These are phyloP conservation scores for Archips crataeganus DNA, from an alignment of 2,888 invertebrate species.

Conservation along the genomic window DNA sequence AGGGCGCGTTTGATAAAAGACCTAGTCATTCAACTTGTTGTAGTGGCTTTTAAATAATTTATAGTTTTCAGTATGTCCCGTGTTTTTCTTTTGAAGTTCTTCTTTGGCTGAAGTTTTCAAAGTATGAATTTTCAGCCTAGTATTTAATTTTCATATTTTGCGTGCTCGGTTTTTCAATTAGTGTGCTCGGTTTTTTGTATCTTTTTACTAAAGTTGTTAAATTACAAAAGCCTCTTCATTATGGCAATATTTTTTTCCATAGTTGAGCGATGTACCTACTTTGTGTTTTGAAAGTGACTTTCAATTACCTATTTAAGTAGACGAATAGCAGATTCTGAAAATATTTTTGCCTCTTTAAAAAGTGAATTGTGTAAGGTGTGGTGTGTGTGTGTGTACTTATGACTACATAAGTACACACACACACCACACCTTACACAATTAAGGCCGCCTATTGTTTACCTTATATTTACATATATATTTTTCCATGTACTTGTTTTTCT, in stretches of 20 bases:
- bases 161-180: conserved; percentile 25
- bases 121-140: conserved; percentile 23
- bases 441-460: no score
- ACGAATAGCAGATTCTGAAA: neutral
- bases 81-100: conserved; percentile 21
- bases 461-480: no score
- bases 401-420: no score
- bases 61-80: conserved; percentile 19
- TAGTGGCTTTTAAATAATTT: conserved; percentile 21
- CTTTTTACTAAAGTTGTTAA: conserved; percentile 33
- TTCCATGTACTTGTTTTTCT: no score
- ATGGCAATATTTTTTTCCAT: conserved; percentile 21
- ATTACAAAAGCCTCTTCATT: conserved; percentile 22
- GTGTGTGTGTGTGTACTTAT: no score
- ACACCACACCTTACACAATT: no score
- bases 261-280: conserved; percentile 5
- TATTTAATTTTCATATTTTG: conserved; percentile 26
- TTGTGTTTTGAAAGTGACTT: neutral
- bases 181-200: conserved; percentile 23
- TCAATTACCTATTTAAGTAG: neutral
- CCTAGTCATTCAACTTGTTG: conserved; percentile 19
- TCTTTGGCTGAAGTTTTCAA: conserved; percentile 16
- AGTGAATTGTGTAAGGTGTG: no score
- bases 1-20: conserved; percentile 4
- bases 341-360: no score